phyloP scores from a whole-genome alignment of 2,888 invertebrate species.

The Auanema sp. region DNA sequence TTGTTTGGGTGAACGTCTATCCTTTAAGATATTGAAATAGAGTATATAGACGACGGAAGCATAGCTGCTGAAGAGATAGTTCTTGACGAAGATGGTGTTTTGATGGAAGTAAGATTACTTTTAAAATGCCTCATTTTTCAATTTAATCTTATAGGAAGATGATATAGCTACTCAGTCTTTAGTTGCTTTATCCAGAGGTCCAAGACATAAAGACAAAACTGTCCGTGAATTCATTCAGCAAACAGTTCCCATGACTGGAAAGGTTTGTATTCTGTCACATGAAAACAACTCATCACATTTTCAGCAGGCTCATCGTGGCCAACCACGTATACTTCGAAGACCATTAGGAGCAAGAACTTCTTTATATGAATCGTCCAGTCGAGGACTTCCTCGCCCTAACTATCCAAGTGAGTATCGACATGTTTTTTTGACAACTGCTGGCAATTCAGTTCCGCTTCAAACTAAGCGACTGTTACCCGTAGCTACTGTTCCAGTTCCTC shows the following conservation, averaged over 20 bases:
- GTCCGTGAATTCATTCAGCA: slow-evolving; percentile 12
- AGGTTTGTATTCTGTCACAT: neutral
- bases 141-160: neutral
- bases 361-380: no score
- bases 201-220: slow-evolving; percentile 4
- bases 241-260: neutral
- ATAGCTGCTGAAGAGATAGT: neutral
- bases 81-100: neutral
- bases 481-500: slow-evolving; percentile 8
- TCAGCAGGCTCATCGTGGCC: neutral
- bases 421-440: neutral
- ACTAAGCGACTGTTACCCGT: slow-evolving; percentile 18
- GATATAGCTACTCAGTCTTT: slow-evolving; percentile 19
- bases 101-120: slow-evolving; percentile 6
- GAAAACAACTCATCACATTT: no score
- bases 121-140: neutral
- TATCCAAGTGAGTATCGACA: slow-evolving; percentile 6
- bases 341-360: neutral
- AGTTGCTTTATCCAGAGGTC: slow-evolving; percentile 18
- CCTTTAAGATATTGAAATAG: neutral
- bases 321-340: slow-evolving; percentile 17
- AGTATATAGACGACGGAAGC: neutral
- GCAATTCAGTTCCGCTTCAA: slow-evolving; percentile 7
- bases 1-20: no score
- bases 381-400: slow-evolving; percentile 6